Conservation (phyloP, 30 jellyfish, hydroid and myxozoan genomes). For the Turritopsis dohrnii region DNA sequence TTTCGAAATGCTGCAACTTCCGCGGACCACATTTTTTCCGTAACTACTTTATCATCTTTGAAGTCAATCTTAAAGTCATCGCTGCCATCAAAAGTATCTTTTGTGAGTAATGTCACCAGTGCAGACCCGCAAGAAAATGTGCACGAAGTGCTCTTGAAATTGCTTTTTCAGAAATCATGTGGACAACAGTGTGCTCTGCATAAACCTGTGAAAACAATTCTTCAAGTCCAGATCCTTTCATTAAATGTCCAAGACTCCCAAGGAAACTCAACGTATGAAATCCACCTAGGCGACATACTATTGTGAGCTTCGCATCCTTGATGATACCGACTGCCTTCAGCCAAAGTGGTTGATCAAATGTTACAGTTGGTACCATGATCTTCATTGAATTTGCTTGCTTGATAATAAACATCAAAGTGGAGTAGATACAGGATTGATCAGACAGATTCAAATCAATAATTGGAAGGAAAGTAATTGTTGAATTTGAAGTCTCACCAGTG, state of each 20-base stretch:
- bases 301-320: slow-evolving; percentile 7
- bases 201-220: slow-evolving; percentile 41
- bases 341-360: slow-evolving; percentile 63
- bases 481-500: no score
- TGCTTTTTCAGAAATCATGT: slow-evolving; percentile 43
- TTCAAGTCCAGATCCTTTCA: slow-evolving; percentile 52
- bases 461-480: slow-evolving; percentile 22
- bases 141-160: slow-evolving; percentile 47
- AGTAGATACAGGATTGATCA: slow-evolving; percentile 34
- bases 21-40: neutral
- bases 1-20: neutral
- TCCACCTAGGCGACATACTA: slow-evolving; percentile 47
- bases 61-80: neutral
- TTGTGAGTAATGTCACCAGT: neutral
- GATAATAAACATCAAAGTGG: slow-evolving; percentile 16
- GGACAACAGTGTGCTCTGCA: slow-evolving; percentile 39
- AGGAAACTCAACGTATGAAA: slow-evolving; percentile 42
- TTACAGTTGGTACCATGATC: slow-evolving; percentile 21
- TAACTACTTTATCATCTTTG: neutral
- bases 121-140: neutral
- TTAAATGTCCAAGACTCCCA: slow-evolving; percentile 37
- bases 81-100: neutral
- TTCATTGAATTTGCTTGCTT: slow-evolving; percentile 18
- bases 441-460: slow-evolving; percentile 38
- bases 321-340: slow-evolving; percentile 35